A percentile compares a stretch with the other conserved stretches of the same genome.
These are phyloP conservation scores for rat (Rattus norvegicus) DNA, from an alignment of 2,113 vertebrate genomes.

Conservation along the genomic window DNA sequence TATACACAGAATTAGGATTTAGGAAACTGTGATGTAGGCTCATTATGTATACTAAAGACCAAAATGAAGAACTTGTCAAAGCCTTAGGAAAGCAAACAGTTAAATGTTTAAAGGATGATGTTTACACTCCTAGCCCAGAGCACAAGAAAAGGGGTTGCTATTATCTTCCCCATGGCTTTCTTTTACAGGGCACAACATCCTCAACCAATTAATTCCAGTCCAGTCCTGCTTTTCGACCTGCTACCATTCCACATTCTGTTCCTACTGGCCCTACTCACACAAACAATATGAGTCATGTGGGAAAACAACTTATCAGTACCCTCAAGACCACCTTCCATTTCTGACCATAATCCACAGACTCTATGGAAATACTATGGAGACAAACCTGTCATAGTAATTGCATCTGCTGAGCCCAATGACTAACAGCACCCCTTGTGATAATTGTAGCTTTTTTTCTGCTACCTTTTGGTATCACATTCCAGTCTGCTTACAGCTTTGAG, in stretches of 20 bases:
- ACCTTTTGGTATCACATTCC: background rate
- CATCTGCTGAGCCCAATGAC: background rate
- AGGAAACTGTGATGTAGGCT: background rate
- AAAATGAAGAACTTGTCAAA: conserved; percentile 41
- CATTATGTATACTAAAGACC: conserved; percentile 23
- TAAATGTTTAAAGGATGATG: background rate
- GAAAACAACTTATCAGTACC: conserved; percentile 23
- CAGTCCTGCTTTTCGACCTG: conserved; percentile 46
- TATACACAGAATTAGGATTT: background rate
- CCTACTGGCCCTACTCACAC: conserved; percentile 34
- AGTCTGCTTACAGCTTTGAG: conserved; percentile 34
- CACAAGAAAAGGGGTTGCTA: background rate
- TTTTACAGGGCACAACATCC: background rate
- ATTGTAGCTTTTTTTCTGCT: conserved; percentile 12
- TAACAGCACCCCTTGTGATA: background rate
- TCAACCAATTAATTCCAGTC: conserved; percentile 56
- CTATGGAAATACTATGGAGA: background rate
- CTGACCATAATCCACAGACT: conserved; percentile 1
- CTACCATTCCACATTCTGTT: background rate
- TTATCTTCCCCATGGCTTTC: background rate
- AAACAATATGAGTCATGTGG: conserved; percentile 41
- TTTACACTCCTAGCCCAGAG: background rate
- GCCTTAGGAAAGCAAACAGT: background rate
- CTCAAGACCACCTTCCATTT: conserved; percentile 13
- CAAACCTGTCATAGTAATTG: background rate